phyloP scores from a whole-genome alignment of 23 tunicate species.

The Styela plicata region DNA sequence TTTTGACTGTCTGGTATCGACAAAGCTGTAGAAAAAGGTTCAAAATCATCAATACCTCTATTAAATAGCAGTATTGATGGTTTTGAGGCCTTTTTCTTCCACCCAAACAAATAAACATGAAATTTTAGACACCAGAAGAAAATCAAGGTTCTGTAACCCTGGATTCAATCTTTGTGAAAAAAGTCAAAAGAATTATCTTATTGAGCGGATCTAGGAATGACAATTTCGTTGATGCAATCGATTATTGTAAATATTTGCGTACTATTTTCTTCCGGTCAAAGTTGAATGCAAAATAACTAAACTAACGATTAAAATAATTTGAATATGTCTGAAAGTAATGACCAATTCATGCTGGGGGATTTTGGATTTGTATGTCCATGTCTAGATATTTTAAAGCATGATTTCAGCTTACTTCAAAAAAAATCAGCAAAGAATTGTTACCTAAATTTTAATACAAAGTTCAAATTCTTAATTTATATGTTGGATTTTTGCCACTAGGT shows the following conservation, averaged over 20 bases:
- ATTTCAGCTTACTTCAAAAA: not conserved
- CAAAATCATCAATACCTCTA: too few species aligned
- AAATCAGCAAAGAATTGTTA: too few species aligned
- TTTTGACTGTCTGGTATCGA: too few species aligned
- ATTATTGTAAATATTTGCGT: not conserved
- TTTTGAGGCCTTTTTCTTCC: too few species aligned
- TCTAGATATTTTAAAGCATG: not conserved
- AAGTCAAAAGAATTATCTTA: too few species aligned
- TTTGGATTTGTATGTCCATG: not conserved
- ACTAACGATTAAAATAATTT: not conserved
- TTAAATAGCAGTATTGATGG: too few species aligned
- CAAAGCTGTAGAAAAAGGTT: too few species aligned
- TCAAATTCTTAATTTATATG: not conserved
- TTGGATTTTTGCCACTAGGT: not conserved
- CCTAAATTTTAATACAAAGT: not conserved
- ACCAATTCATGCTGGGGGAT: not conserved
- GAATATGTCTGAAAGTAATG: not conserved
- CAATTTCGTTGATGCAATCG: not conserved
- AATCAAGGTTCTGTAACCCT: too few species aligned
- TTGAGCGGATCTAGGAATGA: too few species aligned
- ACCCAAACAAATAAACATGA: not conserved
- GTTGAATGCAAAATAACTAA: not conserved
- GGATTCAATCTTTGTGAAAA: too few species aligned
- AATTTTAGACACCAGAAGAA: not conserved
- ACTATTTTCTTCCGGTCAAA: not conserved